Evolutionary conservation across 1,140 invertebrate genomes (phyloP), one percentile per base, ranked within the genome.

Genomic region (Pseudomyrmex flavicornis): DNA sequence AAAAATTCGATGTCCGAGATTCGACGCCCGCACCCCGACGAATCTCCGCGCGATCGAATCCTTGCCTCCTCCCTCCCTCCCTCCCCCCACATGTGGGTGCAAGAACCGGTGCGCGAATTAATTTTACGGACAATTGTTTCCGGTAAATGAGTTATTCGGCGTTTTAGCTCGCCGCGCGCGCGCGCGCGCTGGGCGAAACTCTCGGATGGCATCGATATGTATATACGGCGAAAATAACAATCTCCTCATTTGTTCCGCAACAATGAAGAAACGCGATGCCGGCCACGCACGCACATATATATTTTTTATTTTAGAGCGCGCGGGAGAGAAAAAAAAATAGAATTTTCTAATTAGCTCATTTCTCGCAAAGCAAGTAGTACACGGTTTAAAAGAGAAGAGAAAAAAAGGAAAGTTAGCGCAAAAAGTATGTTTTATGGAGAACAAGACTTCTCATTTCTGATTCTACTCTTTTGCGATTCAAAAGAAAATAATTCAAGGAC

Each of bases 311-410:
- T 13, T 12, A 13, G 35, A 35, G 35, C 0, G 35, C 12, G 12
- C 8, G 12, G 4, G 52, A 46, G 44, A 44, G 10, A 46, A 68
- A 35, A 3, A 52, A 56, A 20, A 56, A 77, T 56, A 77, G 75
- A 77, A 77, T 77, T 77, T 77, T 68, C 50, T 77, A 77, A 77
- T 77, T 77, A 77, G 35, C 63, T 68, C 75, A 44, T 77, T 77
- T 77, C 63, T 68, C 50, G 50, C 54, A 46, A 56, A 68, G 17
- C 63, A 56, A 44, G 63, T 15, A 44, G 63, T 10, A 2, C 17
- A 15, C 48, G 48, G 48, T 35, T 77, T n/a, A 9, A 12, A 9
- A 54, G 56, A 9, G 66, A 13, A 35, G 26, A 52, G 48, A 66
- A 22, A 22, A 63, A 59, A 7, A 13, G 12, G 26, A 20, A 44